phyloP scores from a whole-genome alignment of 2,113 vertebrate species.

The Leucosticte australis region DNA sequence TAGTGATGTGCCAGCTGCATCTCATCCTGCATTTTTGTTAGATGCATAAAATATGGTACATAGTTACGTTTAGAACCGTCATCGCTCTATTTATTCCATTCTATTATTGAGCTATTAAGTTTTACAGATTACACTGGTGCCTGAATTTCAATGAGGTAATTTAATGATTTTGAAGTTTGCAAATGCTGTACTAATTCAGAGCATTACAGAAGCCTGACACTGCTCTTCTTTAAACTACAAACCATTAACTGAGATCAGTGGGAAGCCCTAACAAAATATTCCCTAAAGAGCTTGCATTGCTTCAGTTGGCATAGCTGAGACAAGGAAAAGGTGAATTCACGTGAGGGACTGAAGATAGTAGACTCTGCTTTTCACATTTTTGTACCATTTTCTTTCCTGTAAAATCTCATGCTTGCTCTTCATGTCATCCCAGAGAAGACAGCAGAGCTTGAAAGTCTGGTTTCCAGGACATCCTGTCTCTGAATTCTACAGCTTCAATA shows the following conservation, averaged over 20 bases:
- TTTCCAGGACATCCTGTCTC: background rate
- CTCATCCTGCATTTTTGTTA: background rate
- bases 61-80: background rate
- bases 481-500: background rate
- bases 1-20: background rate
- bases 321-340: background rate
- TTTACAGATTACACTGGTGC: background rate
- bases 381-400: background rate
- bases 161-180: background rate
- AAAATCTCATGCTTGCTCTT: background rate
- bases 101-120: background rate
- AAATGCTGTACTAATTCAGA: background rate
- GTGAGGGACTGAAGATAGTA: background rate
- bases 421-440: background rate
- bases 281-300: background rate
- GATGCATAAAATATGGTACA: background rate
- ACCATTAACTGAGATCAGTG: background rate
- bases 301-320: background rate
- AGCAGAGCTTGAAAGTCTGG: background rate
- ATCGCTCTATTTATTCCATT: background rate
- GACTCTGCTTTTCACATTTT: background rate
- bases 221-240: background rate
- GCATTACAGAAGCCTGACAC: background rate
- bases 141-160: background rate
- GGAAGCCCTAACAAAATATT: background rate